Conservation (phyloP, 2,888 invertebrate species). For the Caenorhabditis sp. region DNA sequence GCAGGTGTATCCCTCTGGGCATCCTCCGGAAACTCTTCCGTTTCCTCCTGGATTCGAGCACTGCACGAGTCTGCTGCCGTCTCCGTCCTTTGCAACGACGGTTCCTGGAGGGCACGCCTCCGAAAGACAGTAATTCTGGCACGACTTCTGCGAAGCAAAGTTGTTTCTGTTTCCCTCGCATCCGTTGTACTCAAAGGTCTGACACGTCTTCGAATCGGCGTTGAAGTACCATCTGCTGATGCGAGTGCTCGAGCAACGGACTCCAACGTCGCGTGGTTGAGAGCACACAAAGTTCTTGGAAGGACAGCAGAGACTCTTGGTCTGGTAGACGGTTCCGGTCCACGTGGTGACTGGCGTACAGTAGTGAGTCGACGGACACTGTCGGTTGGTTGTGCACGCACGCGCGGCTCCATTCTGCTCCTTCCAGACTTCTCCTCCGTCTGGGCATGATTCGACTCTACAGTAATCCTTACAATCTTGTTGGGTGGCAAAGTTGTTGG, state of each 20-base stretch:
- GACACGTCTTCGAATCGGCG: slow-evolving; percentile 76
- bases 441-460: slow-evolving; percentile 78
- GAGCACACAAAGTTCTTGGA: slow-evolving; percentile 78
- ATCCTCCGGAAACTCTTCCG: slow-evolving; percentile 75
- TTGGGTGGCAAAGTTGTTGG: slow-evolving; percentile 77
- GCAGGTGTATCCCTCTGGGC: slow-evolving; percentile 78
- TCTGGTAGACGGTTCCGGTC: slow-evolving; percentile 77
- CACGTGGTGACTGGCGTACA: slow-evolving; percentile 78
- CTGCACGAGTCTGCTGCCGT: slow-evolving; percentile 71
- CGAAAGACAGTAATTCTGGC: slow-evolving; percentile 78
- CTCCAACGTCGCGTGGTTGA: slow-evolving; percentile 76
- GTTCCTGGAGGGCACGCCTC: slow-evolving; percentile 78
- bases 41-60: slow-evolving; percentile 74
- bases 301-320: slow-evolving; percentile 77
- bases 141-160: slow-evolving; percentile 76
- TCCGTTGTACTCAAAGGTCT: slow-evolving; percentile 78
- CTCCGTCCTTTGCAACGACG: slow-evolving; percentile 76
- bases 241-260: slow-evolving; percentile 67
- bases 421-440: slow-evolving; percentile 78
- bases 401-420: slow-evolving; percentile 77
- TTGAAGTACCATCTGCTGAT: slow-evolving; percentile 78
- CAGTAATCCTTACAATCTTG: slow-evolving; percentile 79
- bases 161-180: slow-evolving; percentile 79
- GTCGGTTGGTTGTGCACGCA: slow-evolving; percentile 75
- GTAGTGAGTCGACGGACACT: slow-evolving; percentile 78